phyloP scores from a whole-genome alignment of 2,797 vertebrate species.

The Neoniphon sammara region DNA sequence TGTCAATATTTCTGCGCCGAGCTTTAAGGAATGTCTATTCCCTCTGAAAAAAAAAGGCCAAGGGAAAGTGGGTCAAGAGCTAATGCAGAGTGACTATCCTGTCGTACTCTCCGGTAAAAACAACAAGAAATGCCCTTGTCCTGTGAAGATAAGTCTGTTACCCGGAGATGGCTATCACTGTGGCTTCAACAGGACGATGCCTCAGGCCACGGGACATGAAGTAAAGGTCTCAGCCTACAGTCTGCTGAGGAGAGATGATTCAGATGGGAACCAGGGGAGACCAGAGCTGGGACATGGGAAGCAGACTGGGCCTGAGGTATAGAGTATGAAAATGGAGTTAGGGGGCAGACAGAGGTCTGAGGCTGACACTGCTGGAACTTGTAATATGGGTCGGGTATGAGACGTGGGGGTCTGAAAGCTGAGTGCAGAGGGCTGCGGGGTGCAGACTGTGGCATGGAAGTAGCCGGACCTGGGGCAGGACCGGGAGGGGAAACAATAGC shows the following conservation, averaged over 20 bases:
- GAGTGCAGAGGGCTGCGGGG: constrained; percentile 25
- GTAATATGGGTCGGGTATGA: constrained; percentile 17
- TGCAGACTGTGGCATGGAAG: constrained; percentile 59
- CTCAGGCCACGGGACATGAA: constrained; percentile 34
- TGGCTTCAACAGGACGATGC: background rate
- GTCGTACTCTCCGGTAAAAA: constrained; percentile 45
- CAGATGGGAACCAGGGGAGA: constrained; percentile 45
- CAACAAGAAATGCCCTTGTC: constrained; percentile 62
- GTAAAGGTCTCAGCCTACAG: constrained; percentile 32
- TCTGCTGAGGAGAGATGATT: constrained; percentile 34
- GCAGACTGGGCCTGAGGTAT: constrained; percentile 25
- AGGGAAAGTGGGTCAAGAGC: constrained; percentile 68
- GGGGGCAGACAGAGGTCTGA: constrained; percentile 18
- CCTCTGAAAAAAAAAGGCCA: constrained; percentile 36
- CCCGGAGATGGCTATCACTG: constrained; percentile 47
- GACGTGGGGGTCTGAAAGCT: constrained; percentile 37
- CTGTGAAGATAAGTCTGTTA: constrained; percentile 30
- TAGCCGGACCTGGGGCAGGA: constrained; percentile 59
- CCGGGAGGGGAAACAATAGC: constrained; percentile 71
- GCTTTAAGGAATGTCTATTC: constrained; percentile 48
- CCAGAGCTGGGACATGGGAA: constrained; percentile 5
- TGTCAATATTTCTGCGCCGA: constrained; percentile 58
- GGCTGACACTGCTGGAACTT: background rate
- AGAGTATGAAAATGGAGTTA: constrained; percentile 1
- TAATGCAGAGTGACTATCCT: constrained; percentile 41